Conservation (phyloP, 1,140 invertebrate species). For the Melitaea cinxia region DNA sequence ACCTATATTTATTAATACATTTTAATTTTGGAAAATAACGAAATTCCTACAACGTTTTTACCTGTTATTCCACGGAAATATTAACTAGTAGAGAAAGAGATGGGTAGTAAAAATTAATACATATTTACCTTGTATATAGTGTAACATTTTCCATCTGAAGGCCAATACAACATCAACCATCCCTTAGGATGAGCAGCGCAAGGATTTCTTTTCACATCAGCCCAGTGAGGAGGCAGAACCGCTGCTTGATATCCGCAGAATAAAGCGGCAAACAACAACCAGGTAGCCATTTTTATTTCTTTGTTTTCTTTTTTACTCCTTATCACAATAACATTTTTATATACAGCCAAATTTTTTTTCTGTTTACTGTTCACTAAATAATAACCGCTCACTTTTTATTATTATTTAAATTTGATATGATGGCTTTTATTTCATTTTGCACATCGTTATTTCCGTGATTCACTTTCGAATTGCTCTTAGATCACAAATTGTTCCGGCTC, state of each 20-base stretch:
- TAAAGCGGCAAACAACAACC: conserved; percentile 64
- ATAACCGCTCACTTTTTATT: conserved; percentile 14
- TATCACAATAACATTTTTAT: conserved; percentile 20
- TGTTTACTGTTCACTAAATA: conserved; percentile 7
- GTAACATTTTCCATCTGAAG: conserved; percentile 90
- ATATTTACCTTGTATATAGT: conserved; percentile 89
- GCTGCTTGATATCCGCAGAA: conserved; percentile 78
- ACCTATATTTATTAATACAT: no score
- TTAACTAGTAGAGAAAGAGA: no score
- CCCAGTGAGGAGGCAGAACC: conserved; percentile 92
- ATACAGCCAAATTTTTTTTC: neutral
- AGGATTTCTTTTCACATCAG: conserved; percentile 89
- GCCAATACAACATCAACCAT: conserved; percentile 93
- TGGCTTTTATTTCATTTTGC: conserved; percentile 24
- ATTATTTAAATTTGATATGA: conserved; percentile 13
- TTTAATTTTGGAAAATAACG: no score
- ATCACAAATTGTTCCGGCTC: conserved; percentile 35
- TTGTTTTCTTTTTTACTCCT: conserved; percentile 15
- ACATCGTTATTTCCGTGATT: conserved; percentile 32
- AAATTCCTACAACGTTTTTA: no score
- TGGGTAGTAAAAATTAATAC: no score
- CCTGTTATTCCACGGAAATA: no score
- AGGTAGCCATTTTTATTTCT: conserved; percentile 52
- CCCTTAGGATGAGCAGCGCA: conserved; percentile 89
- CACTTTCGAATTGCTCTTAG: conserved; percentile 29